These are phyloP conservation scores for Pseudococcus viburni DNA, from an alignment of 2,888 invertebrate genomes.

Conservation along the genomic window DNA sequence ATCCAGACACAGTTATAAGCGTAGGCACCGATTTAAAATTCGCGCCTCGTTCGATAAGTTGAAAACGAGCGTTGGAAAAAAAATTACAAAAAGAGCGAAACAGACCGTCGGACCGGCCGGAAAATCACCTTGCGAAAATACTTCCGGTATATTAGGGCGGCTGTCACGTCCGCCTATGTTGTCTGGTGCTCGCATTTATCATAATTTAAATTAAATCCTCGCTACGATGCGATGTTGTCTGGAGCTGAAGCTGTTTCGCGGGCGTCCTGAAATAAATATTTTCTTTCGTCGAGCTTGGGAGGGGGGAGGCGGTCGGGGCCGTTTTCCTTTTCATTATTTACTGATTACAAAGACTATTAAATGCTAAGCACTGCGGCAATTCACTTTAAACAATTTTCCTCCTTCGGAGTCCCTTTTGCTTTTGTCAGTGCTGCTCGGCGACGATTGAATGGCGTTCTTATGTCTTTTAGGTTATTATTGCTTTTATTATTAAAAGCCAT, in stretches of 20 bases:
- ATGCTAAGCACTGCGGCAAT: constrained; percentile 36
- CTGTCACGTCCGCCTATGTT: constrained; percentile 33
- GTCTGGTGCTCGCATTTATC: constrained; percentile 2
- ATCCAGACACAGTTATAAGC: not conserved
- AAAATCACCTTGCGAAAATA: constrained; percentile 43
- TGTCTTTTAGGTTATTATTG: constrained; percentile 11
- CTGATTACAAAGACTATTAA: constrained; percentile 50
- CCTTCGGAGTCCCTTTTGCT: constrained; percentile 24
- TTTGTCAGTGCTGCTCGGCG: not conserved
- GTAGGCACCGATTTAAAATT: not conserved
- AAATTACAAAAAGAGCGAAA: not conserved
- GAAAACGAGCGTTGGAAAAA: not conserved
- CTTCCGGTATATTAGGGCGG: constrained; percentile 27
- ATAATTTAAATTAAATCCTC: constrained; percentile 45
- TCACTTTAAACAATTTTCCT: constrained; percentile 50
- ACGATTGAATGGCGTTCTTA: constrained; percentile 33
- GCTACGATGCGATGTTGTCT: not conserved
- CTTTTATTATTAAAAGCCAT: constrained; percentile 31
- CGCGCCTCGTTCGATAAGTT: constrained; percentile 17
- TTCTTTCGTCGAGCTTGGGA: not conserved
- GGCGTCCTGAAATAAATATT: constrained; percentile 13
- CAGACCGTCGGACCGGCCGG: not conserved
- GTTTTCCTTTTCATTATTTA: constrained; percentile 52
- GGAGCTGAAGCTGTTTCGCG: not conserved
- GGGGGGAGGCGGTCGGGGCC: not conserved